Evolutionary conservation across 2,888 invertebrate genomes (phyloP).

Genomic region (Eupsilia transversa): DNA sequence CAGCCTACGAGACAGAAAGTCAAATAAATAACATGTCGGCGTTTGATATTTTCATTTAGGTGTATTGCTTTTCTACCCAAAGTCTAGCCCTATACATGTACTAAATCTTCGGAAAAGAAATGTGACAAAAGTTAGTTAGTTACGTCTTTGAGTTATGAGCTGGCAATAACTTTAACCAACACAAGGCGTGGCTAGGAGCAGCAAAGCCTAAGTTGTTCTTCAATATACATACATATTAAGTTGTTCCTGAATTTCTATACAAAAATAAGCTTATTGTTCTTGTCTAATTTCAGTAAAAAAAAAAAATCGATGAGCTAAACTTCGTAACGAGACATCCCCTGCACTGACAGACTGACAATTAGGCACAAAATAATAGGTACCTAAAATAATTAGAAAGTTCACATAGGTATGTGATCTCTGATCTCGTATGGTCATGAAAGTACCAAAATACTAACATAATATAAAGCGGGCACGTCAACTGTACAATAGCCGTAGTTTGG

Average conservation of each 20-base stretch:
- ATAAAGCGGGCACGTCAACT: slow-evolving; percentile 37
- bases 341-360: neutral
- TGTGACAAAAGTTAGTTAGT: slow-evolving; percentile 6
- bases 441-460: slow-evolving; percentile 7
- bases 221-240: neutral
- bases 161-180: neutral
- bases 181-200: neutral
- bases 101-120: neutral
- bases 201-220: neutral
- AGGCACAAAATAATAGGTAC: neutral
- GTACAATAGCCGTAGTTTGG: slow-evolving; percentile 46
- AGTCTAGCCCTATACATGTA: neutral
- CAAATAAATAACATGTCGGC: slow-evolving; percentile 6
- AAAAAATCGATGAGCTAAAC: neutral
- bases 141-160: neutral
- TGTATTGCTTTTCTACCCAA: neutral
- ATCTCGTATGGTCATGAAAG: neutral
- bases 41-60: slow-evolving; percentile 22
- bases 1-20: slow-evolving; percentile 6
- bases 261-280: neutral
- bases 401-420: neutral
- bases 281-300: too few relatives aligned
- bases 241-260: neutral
- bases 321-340: neutral
- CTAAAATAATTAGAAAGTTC: slow-evolving; percentile 4